These are phyloP conservation scores for Heliornis fulica DNA, from an alignment of 2,113 vertebrate genomes.

Conservation along the genomic window DNA sequence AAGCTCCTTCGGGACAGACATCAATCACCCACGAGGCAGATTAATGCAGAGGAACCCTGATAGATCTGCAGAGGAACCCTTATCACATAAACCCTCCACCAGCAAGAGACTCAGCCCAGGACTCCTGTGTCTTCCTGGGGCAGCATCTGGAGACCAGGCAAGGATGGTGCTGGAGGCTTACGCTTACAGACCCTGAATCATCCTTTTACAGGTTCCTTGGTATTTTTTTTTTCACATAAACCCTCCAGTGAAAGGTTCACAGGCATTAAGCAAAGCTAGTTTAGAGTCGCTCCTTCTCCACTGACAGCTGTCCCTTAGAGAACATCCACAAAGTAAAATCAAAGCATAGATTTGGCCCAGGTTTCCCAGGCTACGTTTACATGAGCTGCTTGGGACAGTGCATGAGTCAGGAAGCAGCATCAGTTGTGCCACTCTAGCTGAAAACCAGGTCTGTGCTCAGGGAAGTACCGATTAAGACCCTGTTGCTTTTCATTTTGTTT, in stretches of 20 bases:
- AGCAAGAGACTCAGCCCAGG: background rate
- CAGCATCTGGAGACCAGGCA: background rate
- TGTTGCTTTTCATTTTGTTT: background rate
- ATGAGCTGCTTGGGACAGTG: fast-evolving
- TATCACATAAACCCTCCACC: too few species aligned
- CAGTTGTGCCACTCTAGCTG: background rate
- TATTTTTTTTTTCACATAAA: background rate
- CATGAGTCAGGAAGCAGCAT: background rate
- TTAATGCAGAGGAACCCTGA: background rate
- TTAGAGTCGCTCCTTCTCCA: background rate
- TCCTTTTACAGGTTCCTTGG: background rate
- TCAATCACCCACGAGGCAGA: fast-evolving
- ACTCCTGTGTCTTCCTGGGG: background rate
- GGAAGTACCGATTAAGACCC: background rate
- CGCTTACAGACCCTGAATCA: background rate
- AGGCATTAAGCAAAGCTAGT: background rate
- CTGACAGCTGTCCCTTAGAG: background rate
- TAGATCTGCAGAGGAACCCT: background rate
- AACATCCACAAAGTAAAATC: background rate
- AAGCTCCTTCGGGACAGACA: background rate
- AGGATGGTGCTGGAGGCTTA: background rate
- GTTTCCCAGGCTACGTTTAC: background rate
- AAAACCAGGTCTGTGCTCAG: background rate
- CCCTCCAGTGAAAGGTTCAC: background rate
- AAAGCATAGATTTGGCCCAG: background rate